phyloP scores from a whole-genome alignment of 1,140 invertebrate genomes.

The Musca domestica region DNA sequence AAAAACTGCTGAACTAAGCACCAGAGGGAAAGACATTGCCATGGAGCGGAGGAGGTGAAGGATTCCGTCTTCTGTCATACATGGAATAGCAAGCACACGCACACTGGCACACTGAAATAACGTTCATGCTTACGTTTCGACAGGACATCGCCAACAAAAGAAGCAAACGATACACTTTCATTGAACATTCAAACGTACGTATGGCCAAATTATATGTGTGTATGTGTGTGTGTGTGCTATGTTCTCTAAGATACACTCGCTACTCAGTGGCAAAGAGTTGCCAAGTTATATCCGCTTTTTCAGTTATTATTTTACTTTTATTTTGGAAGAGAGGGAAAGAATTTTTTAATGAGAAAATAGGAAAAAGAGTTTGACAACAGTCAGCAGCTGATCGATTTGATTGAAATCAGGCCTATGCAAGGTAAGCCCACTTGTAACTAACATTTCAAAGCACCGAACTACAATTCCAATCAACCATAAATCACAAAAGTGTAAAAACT shows the following conservation, averaged over 20 bases:
- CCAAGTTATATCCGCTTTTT: too few species aligned
- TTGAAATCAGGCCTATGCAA: too few species aligned
- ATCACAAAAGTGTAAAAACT: too few species aligned
- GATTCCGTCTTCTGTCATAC: constrained; percentile 5
- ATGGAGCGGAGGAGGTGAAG: neutral
- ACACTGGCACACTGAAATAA: neutral
- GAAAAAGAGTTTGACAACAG: too few species aligned
- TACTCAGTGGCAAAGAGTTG: neutral
- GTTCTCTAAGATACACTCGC: constrained; percentile 6
- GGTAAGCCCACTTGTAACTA: too few species aligned
- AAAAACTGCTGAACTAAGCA: constrained; percentile 21
- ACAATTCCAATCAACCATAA: too few species aligned
- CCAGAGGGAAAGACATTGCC: constrained; percentile 3
- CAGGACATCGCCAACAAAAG: constrained; percentile 14
- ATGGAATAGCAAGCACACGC: neutral
- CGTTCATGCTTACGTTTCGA: neutral
- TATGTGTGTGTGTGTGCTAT: constrained; percentile 1
- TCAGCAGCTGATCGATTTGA: too few species aligned
- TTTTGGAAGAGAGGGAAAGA: too few species aligned
- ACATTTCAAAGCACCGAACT: too few species aligned
- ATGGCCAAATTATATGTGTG: neutral
- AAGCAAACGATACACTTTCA: neutral
- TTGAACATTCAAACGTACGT: neutral
- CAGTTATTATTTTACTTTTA: too few species aligned
- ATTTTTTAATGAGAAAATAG: too few species aligned